These are phyloP conservation scores for Betta splendens DNA, from an alignment of 2,797 vertebrate species.

Conservation along the genomic window DNA sequence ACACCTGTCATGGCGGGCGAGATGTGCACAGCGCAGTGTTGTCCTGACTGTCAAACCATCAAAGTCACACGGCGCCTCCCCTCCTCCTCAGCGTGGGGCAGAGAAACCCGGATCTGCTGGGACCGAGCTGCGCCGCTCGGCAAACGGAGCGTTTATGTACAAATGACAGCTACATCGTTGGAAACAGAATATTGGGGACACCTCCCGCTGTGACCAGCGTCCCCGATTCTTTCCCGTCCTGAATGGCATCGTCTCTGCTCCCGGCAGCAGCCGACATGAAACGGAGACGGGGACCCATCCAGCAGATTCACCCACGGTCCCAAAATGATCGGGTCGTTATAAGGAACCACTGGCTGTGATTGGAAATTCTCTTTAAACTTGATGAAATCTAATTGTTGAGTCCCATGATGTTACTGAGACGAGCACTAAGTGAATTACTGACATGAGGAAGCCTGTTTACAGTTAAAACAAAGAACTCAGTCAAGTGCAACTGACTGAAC, in stretches of 20 bases:
- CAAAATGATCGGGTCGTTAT: slow-evolving; percentile 12
- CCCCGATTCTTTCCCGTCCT: slow-evolving; percentile 33
- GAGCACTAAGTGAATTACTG: background rate
- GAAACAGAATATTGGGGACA: slow-evolving; percentile 62
- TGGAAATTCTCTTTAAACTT: background rate
- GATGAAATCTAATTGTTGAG: slow-evolving; percentile 19
- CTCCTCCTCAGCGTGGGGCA: slow-evolving; percentile 44
- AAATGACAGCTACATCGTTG: slow-evolving; percentile 61
- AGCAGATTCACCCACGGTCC: slow-evolving; percentile 15
- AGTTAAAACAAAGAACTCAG: slow-evolving; percentile 27
- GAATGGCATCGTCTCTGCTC: slow-evolving; percentile 36
- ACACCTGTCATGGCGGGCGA: slow-evolving; percentile 44
- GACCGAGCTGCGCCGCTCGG: slow-evolving; percentile 54
- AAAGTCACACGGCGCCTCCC: slow-evolving; percentile 55
- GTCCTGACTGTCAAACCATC: slow-evolving; percentile 64
- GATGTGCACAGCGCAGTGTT: slow-evolving; percentile 39
- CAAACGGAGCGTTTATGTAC: slow-evolving; percentile 60
- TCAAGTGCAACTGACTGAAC: slow-evolving; percentile 21
- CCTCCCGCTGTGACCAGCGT: slow-evolving; percentile 51
- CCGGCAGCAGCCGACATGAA: slow-evolving; percentile 31
- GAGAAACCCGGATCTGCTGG: slow-evolving; percentile 48
- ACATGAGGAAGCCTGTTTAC: slow-evolving; percentile 5
- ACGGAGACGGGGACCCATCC: slow-evolving; percentile 27
- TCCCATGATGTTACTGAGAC: slow-evolving; percentile 25
- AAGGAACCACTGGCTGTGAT: background rate